phyloP scores from a whole-genome alignment of 2,113 vertebrate species.

The Petromus typicus region DNA sequence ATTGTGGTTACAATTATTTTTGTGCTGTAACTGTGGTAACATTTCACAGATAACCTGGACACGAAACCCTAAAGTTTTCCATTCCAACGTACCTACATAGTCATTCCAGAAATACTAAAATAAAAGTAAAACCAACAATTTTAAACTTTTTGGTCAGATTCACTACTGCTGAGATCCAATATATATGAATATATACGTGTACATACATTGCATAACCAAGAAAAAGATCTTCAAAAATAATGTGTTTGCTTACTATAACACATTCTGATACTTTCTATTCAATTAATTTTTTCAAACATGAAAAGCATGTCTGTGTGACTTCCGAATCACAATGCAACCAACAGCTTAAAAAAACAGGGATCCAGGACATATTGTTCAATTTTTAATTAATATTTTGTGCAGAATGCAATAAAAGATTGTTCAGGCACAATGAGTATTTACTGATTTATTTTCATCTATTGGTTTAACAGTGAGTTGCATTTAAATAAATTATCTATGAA shows the following conservation, averaged over 20 bases:
- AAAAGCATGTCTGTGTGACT: conserved; percentile 39
- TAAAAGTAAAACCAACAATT: background rate
- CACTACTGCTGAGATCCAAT: background rate
- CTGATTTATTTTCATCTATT: background rate
- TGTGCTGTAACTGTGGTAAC: background rate
- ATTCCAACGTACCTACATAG: background rate
- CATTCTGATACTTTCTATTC: conserved; percentile 1
- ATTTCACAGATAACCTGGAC: background rate
- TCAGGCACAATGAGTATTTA: conserved; percentile 33
- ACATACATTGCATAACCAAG: background rate
- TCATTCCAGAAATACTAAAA: background rate
- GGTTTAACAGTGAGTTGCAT: too few species aligned
- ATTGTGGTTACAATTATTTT: background rate
- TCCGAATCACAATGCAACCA: background rate
- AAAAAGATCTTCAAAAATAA: background rate
- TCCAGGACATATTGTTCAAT: conserved; percentile 32
- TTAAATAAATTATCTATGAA: background rate
- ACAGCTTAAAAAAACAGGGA: conserved; percentile 50
- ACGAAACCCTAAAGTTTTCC: background rate
- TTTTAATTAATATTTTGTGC: conserved; percentile 65
- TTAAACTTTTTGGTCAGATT: background rate
- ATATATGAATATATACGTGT: background rate
- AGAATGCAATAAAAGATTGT: conserved; percentile 45
- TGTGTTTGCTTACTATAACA: background rate
- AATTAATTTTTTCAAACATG: background rate